Evolutionary conservation across 2,888 invertebrate species (phyloP), one percentile per base, ranked within the genome.

Genomic region (Andrena haemorrhoa): DNA sequence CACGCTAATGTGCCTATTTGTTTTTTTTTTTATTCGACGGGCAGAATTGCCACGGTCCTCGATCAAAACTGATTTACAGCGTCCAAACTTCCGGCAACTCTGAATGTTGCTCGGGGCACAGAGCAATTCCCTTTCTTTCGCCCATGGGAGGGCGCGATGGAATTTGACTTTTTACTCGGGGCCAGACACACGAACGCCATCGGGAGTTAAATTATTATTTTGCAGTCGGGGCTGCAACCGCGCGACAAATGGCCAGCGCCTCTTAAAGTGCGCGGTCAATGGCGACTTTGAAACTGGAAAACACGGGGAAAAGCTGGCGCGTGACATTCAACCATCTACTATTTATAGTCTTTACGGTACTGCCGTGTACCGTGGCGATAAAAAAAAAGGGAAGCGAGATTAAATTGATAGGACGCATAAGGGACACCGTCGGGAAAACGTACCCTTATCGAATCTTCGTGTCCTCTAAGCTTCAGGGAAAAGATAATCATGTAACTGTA

Each of bases 351-450:
- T 47, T 41, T 29, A 61, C 72, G 35, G 58, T 58, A 71, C 7
- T n/a, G 41, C 31, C 12, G 23, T 47, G 29, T n/a, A 47, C 10
- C 31, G 53, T 6, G n/a, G 23, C 31, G 10, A 16, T 8, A 16
- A n/a, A 7, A 41, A 16, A 60, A 53, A 16, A 60, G 47, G 29
- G 20, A 49, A 20, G 47, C 26, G 29, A 53, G 79, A 81, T 74
- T 69, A 74, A 79, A 79, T 73, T 79, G 73, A 79, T 79, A 74
- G 56, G 68, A 49, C n/a, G 66, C 53, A 80, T 72, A 73, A 73
- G 31, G 47, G 68, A 58, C 73, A 68, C 35, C 79, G 49, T 20
- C 60, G 47, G 66, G 66, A 66, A 49, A 79, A 51, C 71, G 70
- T 79, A 61, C n/a, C 51, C 51, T 79, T 71, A 79, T 79, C 79